These are phyloP conservation scores for Euphonia xanthogaster DNA, from an alignment of 2,797 vertebrate genomes.

Conservation along the genomic window DNA sequence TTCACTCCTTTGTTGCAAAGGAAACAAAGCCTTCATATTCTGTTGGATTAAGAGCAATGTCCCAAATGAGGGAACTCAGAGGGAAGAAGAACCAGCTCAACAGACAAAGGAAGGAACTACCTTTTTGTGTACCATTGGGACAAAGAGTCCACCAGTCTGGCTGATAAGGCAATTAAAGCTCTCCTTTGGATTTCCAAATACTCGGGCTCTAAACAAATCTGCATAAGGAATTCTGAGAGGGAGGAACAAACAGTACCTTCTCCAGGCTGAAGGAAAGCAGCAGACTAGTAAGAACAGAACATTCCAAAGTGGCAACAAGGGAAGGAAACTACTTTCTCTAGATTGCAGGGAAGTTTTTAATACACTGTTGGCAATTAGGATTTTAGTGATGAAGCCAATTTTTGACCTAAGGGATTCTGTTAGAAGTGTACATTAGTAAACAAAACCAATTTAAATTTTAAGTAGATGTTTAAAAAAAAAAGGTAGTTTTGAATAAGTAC, in stretches of 20 bases:
- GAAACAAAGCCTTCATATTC: not conserved
- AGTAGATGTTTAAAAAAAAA: not conserved
- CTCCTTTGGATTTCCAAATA: not conserved
- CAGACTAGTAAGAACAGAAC: not conserved
- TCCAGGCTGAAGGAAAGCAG: not conserved
- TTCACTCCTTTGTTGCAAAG: not conserved
- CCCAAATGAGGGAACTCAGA: not conserved
- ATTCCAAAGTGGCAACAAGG: not conserved
- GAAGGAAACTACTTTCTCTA: not conserved
- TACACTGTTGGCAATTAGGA: not conserved
- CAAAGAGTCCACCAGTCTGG: not conserved
- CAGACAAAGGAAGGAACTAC: not conserved
- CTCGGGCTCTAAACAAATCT: not conserved
- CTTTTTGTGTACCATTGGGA: not conserved
- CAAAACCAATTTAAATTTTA: not conserved
- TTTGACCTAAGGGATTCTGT: not conserved
- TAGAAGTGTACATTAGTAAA: not conserved
- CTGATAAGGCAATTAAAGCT: not conserved
- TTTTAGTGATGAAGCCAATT: not conserved
- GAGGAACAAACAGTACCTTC: not conserved
- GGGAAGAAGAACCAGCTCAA: not conserved
- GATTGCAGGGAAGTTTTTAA: not conserved
- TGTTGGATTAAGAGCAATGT: not conserved
- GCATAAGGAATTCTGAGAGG: not conserved
- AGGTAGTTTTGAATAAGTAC: not conserved